These are phyloP conservation scores for Struthio camelus DNA, from an alignment of 2,113 vertebrate genomes.

Conservation along the genomic window DNA sequence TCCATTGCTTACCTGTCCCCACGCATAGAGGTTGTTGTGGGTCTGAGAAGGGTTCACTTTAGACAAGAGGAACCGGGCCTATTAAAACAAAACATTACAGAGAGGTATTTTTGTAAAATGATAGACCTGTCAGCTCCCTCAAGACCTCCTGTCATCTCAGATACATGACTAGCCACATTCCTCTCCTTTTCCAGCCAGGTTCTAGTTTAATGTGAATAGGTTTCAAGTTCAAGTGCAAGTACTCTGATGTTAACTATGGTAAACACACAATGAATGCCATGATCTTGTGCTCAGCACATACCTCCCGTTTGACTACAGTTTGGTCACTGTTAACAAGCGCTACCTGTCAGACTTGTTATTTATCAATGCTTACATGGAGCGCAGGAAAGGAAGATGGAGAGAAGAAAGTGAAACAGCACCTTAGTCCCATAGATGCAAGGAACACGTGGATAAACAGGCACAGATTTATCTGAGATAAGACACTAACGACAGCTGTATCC, in stretches of 20 bases:
- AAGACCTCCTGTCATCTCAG: background rate
- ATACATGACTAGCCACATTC: background rate
- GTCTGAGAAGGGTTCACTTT: slow-evolving; percentile 99
- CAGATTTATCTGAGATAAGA: background rate
- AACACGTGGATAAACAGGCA: too few relatives aligned
- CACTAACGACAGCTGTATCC: background rate
- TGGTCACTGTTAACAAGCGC: background rate
- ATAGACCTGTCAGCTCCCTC: background rate
- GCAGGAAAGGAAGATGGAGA: background rate
- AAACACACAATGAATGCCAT: background rate
- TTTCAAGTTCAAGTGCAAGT: background rate
- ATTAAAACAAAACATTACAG: slow-evolving; percentile 34
- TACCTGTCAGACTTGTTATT: background rate
- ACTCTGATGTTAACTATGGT: background rate
- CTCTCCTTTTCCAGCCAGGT: background rate
- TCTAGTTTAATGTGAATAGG: background rate
- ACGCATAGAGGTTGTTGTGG: slow-evolving; percentile 95
- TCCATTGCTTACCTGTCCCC: slow-evolving; percentile 88
- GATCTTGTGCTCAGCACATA: background rate
- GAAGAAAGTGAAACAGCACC: background rate
- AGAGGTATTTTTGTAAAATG: background rate
- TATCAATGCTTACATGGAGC: background rate
- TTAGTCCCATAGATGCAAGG: background rate
- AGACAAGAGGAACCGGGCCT: slow-evolving; percentile 96
- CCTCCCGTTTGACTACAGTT: background rate